Conservation (phyloP, 2,888 invertebrate species). For the Trichopoda pennipes region DNA sequence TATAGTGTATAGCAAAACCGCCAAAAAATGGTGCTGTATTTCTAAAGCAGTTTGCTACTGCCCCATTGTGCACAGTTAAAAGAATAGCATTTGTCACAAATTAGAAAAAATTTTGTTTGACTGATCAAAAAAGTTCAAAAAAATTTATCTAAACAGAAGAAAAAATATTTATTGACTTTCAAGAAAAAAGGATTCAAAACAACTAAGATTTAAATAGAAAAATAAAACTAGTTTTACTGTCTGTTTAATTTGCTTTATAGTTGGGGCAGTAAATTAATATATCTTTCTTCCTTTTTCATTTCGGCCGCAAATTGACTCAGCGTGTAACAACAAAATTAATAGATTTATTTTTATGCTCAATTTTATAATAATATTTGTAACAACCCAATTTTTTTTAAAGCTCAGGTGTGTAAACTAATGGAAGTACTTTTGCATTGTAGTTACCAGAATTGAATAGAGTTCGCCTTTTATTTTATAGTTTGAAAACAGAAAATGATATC, state of each 20-base stretch:
- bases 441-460: background rate
- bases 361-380: conserved; percentile 79
- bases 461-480: background rate
- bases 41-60: no score
- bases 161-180: background rate
- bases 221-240: conserved; percentile 25
- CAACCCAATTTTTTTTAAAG: conserved; percentile 78
- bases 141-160: background rate
- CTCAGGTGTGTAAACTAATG: conserved; percentile 76
- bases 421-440: background rate
- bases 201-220: background rate
- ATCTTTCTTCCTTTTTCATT: conserved; percentile 34
- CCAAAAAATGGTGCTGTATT: no score
- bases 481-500: conserved; percentile 1
- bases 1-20: no score
- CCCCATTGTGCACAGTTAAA: no score
- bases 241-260: background rate
- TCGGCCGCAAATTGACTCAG: conserved; percentile 57
- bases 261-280: conserved; percentile 43
- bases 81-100: no score
- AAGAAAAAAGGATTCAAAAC: background rate
- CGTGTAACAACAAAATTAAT: conserved; percentile 78
- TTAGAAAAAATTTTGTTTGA: no score
- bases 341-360: conserved; percentile 78
- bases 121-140: no score